Evolutionary conservation across 2,797 vertebrate species (phyloP).

Genomic region (Liasis olivaceus): DNA sequence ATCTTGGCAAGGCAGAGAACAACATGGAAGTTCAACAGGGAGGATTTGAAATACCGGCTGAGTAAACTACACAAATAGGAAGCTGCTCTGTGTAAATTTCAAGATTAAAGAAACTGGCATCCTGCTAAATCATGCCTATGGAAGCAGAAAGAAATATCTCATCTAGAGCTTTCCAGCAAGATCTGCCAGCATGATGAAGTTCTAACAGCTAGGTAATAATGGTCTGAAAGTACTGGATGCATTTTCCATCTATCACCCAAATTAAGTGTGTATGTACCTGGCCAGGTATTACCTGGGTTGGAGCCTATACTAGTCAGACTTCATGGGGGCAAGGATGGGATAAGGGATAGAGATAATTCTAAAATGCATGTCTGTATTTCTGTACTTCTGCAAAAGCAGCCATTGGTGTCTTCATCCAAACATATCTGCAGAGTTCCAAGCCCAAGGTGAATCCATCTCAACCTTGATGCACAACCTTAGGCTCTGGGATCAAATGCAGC

Average conservation of each 20-base stretch:
- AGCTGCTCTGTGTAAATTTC: slow-evolving; percentile 1
- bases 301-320: not conserved
- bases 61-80: slow-evolving; percentile 11
- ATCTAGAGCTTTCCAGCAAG: not conserved
- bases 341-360: not conserved
- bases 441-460: not conserved
- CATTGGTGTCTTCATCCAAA: not conserved
- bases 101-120: not conserved
- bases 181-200: not conserved
- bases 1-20: slow-evolving; percentile 3
- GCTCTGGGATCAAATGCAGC: not conserved
- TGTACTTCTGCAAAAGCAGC: not conserved
- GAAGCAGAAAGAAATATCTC: not conserved
- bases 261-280: not conserved
- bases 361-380: not conserved
- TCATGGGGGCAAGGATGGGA: not conserved
- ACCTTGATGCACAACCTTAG: not conserved
- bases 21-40: not conserved
- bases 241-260: slow-evolving; percentile 9
- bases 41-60: slow-evolving; percentile 32
- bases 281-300: not conserved
- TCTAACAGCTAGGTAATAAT: not conserved
- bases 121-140: not conserved
- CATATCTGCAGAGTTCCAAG: not conserved
- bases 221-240: not conserved